A percentile compares a stretch with the other conserved stretches of the same genome.
Conservation (phyloP, 1,140 invertebrate species). For the Pseudomyrmex concolor region DNA sequence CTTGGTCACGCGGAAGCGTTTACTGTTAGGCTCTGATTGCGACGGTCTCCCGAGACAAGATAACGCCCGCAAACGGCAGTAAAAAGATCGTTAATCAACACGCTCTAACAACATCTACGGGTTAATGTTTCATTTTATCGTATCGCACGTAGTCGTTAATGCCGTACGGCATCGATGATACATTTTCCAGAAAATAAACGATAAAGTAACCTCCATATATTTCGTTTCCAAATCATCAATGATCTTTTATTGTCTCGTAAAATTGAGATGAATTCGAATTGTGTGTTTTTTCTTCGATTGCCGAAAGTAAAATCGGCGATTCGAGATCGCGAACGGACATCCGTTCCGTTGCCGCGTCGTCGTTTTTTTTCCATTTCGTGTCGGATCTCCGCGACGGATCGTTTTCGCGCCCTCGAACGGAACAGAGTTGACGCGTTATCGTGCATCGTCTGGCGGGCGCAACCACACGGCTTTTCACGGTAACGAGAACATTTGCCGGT, state of each 20-base stretch:
- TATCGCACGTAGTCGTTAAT: slow-evolving; percentile 28
- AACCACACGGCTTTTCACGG: slow-evolving; percentile 46
- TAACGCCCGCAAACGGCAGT: slow-evolving; percentile 44
- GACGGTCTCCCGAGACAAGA: slow-evolving; percentile 42
- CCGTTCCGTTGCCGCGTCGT: too few species aligned
- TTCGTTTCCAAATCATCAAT: not conserved
- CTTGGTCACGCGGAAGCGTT: slow-evolving; percentile 52
- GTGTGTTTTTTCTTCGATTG: not conserved
- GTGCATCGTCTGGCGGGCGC: slow-evolving; percentile 43
- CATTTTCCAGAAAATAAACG: slow-evolving; percentile 1
- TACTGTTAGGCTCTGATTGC: slow-evolving; percentile 52
- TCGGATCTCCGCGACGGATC: slow-evolving; percentile 20
- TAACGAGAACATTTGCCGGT: slow-evolving; percentile 60
- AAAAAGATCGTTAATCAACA: slow-evolving; percentile 61
- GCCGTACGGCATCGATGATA: not conserved
- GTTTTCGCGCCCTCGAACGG: slow-evolving; percentile 31
- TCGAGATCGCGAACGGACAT: not conserved
- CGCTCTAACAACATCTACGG: slow-evolving; percentile 21
- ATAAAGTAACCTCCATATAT: not conserved
- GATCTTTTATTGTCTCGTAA: not conserved
- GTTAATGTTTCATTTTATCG: slow-evolving; percentile 31
- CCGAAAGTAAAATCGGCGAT: not conserved
- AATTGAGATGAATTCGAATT: slow-evolving; percentile 5
- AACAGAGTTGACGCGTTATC: slow-evolving; percentile 41
- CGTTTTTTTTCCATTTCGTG: not conserved